Evolutionary conservation across 2,888 invertebrate species (phyloP), one percentile per base, ranked within the genome.

Genomic region (Leucozona laternaria): DNA sequence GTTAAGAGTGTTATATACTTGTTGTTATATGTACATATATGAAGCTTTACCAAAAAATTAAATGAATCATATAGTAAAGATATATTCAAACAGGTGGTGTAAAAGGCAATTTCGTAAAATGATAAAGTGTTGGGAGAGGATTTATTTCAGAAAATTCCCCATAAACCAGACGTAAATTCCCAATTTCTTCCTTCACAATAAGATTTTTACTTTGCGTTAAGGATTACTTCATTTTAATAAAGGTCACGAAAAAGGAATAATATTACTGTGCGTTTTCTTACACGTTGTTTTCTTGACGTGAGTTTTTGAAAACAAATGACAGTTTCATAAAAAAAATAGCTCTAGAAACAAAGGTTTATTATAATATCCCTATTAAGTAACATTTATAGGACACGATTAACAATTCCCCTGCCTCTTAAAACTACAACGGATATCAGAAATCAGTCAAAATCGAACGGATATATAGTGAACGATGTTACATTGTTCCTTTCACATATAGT

Each of bases 401-500:
- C n/a, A n/a, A n/a, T n/a, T n/a, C 37, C 37, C 13, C 48, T 11
- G 4, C 11, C 20, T 10, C n/a, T 20, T 10, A 48, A 11, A 20
- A 10, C 17, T 45, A 2, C 45, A 48, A 10, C 17, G 10, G 22
- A 22, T 50, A 22, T 50, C 5, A 50, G 4, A 50, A 50, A 22
- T 43, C 22, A 22, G 6, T 34, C 4, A 43, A 43, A 8, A n/a
- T n/a, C n/a, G 43, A 43, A 43, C 4, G n/a, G n/a, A 17, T 2
- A n/a, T 2, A 43, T 5, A 43, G 7, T 2, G 10, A 48, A 3
- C 11, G 11, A 48, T 20, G 20, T 13, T 37, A 55, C 17, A 58
- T 53, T 40, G 34, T n/a, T n/a, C n/a, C n/a, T 28, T 6, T 55
- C 48, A 57, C 64, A 78, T 68, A 78, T 28, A 60, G 37, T 43